phyloP scores from a whole-genome alignment of 2,888 invertebrate genomes.

The Notodonta ziczac region DNA sequence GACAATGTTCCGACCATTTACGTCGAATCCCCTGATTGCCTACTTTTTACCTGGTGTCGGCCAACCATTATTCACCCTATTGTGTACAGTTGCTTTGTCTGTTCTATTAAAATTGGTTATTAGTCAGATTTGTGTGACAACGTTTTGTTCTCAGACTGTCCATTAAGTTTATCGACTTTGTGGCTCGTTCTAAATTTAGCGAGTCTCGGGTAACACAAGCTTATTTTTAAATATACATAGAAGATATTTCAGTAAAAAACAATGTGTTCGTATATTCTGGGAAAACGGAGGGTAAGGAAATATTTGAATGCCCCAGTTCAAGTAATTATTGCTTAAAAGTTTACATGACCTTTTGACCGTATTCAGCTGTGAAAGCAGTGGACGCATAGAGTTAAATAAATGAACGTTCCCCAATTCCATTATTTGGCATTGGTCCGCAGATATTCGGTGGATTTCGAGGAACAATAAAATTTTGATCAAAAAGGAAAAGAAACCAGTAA shows the following conservation, averaged over 20 bases:
- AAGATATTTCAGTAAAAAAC: too few relatives aligned
- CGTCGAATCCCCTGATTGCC: conserved; percentile 70
- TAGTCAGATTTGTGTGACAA: conserved; percentile 44
- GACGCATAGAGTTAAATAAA: conserved; percentile 17
- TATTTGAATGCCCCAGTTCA: neutral
- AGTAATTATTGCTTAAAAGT: neutral
- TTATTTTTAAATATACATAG: too few relatives aligned
- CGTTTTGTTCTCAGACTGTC: conserved; percentile 39
- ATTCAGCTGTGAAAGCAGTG: conserved; percentile 10
- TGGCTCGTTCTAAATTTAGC: conserved; percentile 12
- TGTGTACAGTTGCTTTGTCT: conserved; percentile 62
- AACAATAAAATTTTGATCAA: conserved; percentile 34
- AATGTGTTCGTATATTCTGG: too few relatives aligned
- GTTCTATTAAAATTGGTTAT: conserved; percentile 51
- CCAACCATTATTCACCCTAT: conserved; percentile 74
- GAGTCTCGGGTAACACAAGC: neutral
- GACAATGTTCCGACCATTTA: conserved; percentile 73
- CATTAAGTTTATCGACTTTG: conserved; percentile 34
- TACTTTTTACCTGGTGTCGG: conserved; percentile 76
- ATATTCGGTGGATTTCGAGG: conserved; percentile 23
- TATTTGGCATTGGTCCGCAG: conserved; percentile 20
- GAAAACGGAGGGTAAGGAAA: neutral
- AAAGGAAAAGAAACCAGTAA: conserved; percentile 37
- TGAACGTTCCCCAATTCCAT: conserved; percentile 15
- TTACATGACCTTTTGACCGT: neutral